Evolutionary conservation across 2,113 vertebrate genomes (phyloP).

Genomic region (Poecilia latipinna): DNA sequence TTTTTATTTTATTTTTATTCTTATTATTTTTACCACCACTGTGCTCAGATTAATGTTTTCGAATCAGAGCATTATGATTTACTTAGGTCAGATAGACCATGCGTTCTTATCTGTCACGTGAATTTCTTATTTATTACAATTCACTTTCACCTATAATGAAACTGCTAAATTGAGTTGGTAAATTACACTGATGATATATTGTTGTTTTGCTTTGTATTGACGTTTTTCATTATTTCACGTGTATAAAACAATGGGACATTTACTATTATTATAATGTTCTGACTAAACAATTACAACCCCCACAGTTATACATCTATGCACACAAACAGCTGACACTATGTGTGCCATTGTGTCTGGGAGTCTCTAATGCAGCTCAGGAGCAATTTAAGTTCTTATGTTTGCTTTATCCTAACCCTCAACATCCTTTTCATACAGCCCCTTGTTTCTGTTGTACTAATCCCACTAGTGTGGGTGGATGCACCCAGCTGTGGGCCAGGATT

Average conservation of each 20-base stretch:
- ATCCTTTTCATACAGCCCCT: not conserved
- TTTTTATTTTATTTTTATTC: too few relatives aligned
- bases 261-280: not conserved
- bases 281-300: not conserved
- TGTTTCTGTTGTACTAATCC: constrained; percentile 5
- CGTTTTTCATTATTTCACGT: not conserved
- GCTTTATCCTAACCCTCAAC: not conserved
- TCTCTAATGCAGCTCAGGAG: not conserved
- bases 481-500: not conserved
- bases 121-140: not conserved
- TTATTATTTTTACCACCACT: too few relatives aligned
- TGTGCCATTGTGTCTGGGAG: not conserved
- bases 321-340: not conserved
- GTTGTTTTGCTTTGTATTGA: not conserved
- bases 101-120: not conserved
- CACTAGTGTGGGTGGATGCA: not conserved
- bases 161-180: not conserved
- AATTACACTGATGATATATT: not conserved
- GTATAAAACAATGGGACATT: not conserved
- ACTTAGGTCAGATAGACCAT: not conserved
- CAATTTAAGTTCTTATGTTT: not conserved
- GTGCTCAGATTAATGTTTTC: too few relatives aligned
- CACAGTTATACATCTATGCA: not conserved
- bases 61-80: too few relatives aligned
- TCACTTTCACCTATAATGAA: not conserved